These are phyloP conservation scores for Arizona elegans DNA, from an alignment of 2,113 vertebrate genomes.

Conservation along the genomic window DNA sequence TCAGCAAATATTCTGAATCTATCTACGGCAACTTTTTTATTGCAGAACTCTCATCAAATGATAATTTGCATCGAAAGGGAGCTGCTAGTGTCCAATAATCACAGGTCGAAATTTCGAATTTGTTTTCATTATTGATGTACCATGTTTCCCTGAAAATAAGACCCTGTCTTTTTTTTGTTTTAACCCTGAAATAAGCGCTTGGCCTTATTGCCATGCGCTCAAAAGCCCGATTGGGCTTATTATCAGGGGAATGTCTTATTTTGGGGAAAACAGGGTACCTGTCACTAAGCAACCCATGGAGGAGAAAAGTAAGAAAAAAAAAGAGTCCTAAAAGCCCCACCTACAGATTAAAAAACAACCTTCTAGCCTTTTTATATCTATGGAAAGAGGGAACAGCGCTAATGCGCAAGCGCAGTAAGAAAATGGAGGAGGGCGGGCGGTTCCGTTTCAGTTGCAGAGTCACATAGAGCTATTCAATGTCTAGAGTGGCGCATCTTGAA, in stretches of 20 bases:
- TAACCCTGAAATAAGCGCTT: too few species aligned
- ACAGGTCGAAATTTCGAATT: not conserved
- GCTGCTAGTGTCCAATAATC: not conserved
- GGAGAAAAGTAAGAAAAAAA: too few species aligned
- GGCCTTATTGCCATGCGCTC: too few species aligned
- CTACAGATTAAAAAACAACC: not conserved
- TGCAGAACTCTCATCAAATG: not conserved
- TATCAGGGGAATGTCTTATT: too few species aligned
- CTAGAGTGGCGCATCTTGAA: not conserved
- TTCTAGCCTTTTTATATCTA: not conserved
- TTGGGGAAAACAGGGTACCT: not conserved
- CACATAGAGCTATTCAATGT: not conserved
- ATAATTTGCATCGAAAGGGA: not conserved
- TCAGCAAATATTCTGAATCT: not conserved
- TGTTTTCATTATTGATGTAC: not conserved
- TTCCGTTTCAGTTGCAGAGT: not conserved
- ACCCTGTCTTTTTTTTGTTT: too few species aligned
- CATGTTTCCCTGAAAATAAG: too few species aligned
- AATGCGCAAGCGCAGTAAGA: not conserved
- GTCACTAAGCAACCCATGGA: not conserved
- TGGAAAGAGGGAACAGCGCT: too few species aligned
- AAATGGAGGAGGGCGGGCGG: too few species aligned
- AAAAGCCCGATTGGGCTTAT: too few species aligned
- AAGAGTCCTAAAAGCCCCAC: not conserved
- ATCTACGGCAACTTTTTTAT: not conserved